These are phyloP conservation scores for Lysiphlebus fabarum DNA, from an alignment of 1,140 invertebrate genomes.

Conservation along the genomic window DNA sequence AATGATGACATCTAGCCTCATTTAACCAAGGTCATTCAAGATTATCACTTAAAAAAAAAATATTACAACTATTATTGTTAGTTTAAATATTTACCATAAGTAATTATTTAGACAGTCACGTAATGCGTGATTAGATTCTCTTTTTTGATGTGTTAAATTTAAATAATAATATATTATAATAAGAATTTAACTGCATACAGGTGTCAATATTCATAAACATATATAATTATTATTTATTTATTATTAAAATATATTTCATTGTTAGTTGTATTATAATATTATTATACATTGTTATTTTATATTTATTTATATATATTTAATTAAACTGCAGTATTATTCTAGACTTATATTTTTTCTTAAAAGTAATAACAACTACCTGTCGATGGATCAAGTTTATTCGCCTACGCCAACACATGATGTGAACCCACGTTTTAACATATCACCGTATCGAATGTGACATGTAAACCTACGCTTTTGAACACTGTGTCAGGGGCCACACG, in stretches of 20 bases:
- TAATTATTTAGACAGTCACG: too few relatives aligned
- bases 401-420: conserved; percentile 1
- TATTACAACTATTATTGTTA: too few relatives aligned
- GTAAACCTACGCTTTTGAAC: conserved; percentile 12
- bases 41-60: too few relatives aligned
- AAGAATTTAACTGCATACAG: too few relatives aligned
- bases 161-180: too few relatives aligned
- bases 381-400: conserved; percentile 5
- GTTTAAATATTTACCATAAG: too few relatives aligned
- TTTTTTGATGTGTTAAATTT: too few relatives aligned
- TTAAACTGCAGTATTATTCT: not conserved
- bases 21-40: too few relatives aligned
- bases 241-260: not conserved
- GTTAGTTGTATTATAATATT: not conserved
- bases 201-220: too few relatives aligned
- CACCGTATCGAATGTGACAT: conserved; percentile 20
- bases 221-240: too few relatives aligned
- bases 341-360: not conserved
- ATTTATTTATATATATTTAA: not conserved
- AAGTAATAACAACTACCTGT: not conserved
- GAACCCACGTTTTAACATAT: conserved; percentile 18
- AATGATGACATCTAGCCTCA: too few relatives aligned
- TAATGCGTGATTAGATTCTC: too few relatives aligned
- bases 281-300: not conserved
- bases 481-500: conserved; percentile 3